These are phyloP conservation scores for Progne subis DNA, from an alignment of 2,113 vertebrate genomes.

Conservation along the genomic window DNA sequence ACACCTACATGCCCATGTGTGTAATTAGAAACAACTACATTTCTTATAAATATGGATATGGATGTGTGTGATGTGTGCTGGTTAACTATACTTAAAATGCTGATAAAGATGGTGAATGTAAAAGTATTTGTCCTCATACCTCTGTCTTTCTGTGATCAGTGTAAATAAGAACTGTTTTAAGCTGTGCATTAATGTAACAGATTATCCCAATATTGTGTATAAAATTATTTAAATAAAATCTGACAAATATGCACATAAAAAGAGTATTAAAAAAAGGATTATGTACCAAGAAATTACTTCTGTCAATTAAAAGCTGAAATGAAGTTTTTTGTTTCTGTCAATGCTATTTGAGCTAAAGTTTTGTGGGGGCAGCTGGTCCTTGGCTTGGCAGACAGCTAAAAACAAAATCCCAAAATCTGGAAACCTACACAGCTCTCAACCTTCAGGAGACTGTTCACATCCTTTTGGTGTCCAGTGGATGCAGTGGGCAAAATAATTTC, in stretches of 20 bases:
- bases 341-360: background rate
- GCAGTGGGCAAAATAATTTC: background rate
- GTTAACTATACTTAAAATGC: slow-evolving; percentile 32
- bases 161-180: slow-evolving; percentile 66
- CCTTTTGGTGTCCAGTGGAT: accelerated
- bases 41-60: slow-evolving; percentile 43
- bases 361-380: background rate
- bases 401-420: background rate
- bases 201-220: slow-evolving; percentile 51
- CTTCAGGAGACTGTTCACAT: background rate
- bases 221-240: slow-evolving; percentile 63
- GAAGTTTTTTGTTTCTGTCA: background rate
- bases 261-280: slow-evolving; percentile 55
- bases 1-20: background rate
- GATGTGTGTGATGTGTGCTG: background rate
- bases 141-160: slow-evolving; percentile 56
- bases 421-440: background rate
- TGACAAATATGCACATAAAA: slow-evolving; percentile 68
- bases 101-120: slow-evolving; percentile 49
- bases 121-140: slow-evolving; percentile 42
- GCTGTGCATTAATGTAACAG: slow-evolving; percentile 48
- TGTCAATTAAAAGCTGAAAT: slow-evolving; percentile 32
- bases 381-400: background rate
- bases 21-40: background rate
- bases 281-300: slow-evolving; percentile 34